phyloP scores from a whole-genome alignment of 2,888 invertebrate species.

The Tetrapedia diversipes region DNA sequence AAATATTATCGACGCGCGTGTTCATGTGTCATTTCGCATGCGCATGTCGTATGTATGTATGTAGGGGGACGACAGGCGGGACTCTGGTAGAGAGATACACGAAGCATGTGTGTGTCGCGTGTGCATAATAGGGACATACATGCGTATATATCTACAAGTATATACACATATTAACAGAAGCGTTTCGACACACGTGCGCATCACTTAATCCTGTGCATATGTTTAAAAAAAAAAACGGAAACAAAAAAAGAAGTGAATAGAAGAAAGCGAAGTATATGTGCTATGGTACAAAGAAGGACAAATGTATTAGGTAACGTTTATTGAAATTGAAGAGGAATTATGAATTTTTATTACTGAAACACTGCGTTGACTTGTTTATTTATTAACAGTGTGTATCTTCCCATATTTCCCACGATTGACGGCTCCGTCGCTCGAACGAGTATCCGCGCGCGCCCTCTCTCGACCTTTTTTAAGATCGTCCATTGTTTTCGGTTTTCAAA shows the following conservation, averaged over 20 bases:
- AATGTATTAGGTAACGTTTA: constrained; percentile 81
- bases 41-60: constrained; percentile 45
- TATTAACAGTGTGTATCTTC: constrained; percentile 30
- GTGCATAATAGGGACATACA: constrained; percentile 47
- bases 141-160: not conserved
- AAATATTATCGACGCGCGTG: constrained; percentile 62
- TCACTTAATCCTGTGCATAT: constrained; percentile 69
- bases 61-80: constrained; percentile 33
- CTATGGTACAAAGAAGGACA: constrained; percentile 81
- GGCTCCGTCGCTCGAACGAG: not conserved
- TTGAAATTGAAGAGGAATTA: constrained; percentile 80
- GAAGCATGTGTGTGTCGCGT: constrained; percentile 48
- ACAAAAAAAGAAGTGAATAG: constrained; percentile 5
- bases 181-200: constrained; percentile 50
- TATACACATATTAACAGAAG: not conserved
- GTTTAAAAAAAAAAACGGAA: constrained; percentile 55
- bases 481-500: not conserved
- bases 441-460: not conserved
- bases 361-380: constrained; percentile 60
- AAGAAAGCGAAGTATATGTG: constrained; percentile 60
- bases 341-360: constrained; percentile 81
- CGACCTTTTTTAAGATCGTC: not conserved
- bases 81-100: constrained; percentile 38
- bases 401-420: constrained; percentile 26
- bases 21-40: constrained; percentile 59